Conservation (phyloP, 1,140 invertebrate species). For the Diorhabda sublineata region DNA sequence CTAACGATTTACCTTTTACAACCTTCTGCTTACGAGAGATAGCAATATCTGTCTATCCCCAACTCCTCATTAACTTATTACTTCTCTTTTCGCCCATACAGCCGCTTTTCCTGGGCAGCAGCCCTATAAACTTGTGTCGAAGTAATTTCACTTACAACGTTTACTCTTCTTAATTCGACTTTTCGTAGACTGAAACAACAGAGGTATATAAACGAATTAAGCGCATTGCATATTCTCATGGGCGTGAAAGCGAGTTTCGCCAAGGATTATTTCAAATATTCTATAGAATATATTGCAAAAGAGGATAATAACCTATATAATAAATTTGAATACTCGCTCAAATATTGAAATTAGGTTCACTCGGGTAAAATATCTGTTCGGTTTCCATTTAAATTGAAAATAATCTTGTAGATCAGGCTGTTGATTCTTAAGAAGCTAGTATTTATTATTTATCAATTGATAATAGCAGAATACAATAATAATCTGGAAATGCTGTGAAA, state of each 20-base stretch:
- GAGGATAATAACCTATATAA: no score
- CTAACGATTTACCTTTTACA: constrained; percentile 2
- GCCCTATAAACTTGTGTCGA: not conserved
- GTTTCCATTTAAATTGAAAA: no score
- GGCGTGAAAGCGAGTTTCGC: not conserved
- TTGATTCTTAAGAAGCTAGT: no score
- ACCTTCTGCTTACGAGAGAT: constrained; percentile 1
- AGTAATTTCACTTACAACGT: constrained; percentile 17
- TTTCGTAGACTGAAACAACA: constrained; percentile 16
- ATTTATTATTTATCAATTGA: no score
- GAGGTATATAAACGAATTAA: constrained; percentile 16
- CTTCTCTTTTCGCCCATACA: not conserved
- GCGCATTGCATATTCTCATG: not conserved
- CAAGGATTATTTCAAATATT: no score
- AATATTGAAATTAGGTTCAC: no score
- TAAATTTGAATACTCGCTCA: no score
- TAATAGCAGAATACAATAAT: no score
- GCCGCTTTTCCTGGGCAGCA: not conserved
- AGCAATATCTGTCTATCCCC: not conserved
- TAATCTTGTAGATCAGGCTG: no score
- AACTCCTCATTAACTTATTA: not conserved
- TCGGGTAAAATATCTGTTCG: no score
- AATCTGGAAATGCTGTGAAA: no score
- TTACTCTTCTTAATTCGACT: constrained; percentile 11
- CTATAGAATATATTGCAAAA: no score